phyloP scores from a whole-genome alignment of 2,888 invertebrate species.

The Aphidius colemani region DNA sequence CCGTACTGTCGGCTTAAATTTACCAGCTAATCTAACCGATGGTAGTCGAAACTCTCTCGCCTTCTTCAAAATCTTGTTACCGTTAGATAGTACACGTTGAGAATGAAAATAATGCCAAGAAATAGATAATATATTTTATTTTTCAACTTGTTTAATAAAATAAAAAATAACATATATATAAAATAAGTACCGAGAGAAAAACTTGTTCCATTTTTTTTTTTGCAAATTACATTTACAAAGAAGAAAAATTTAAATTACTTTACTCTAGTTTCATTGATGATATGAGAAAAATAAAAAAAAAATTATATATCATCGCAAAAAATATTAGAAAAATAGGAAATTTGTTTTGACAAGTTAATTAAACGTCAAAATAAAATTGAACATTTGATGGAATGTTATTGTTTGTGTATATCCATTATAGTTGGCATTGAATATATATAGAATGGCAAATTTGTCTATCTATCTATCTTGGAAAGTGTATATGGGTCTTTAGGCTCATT shows the following conservation, averaged over 20 bases:
- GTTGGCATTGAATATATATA: too few relatives aligned
- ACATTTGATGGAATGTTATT: too few relatives aligned
- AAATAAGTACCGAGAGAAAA: too few relatives aligned
- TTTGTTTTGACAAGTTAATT: too few relatives aligned
- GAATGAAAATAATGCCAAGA: slow-evolving; percentile 6
- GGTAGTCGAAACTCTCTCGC: background rate
- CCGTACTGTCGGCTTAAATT: background rate
- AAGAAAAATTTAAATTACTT: background rate
- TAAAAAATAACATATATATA: too few relatives aligned
- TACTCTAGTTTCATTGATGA: background rate
- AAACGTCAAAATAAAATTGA: too few relatives aligned
- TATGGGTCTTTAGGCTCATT: background rate
- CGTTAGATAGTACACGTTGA: background rate
- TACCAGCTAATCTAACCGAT: slow-evolving; percentile 8
- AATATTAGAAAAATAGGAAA: too few relatives aligned
- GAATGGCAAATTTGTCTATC: slow-evolving; percentile 15
- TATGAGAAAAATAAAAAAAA: too few relatives aligned
- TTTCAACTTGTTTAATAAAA: background rate
- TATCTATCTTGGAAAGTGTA: background rate
- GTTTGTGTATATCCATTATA: too few relatives aligned
- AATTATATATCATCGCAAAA: too few relatives aligned
- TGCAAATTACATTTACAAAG: background rate
- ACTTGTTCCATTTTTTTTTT: too few relatives aligned
- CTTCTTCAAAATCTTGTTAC: slow-evolving; percentile 11
- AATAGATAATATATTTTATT: slow-evolving; percentile 5